Evolutionary conservation across 2,888 invertebrate genomes (phyloP).

Genomic region (Xylota segnis): DNA sequence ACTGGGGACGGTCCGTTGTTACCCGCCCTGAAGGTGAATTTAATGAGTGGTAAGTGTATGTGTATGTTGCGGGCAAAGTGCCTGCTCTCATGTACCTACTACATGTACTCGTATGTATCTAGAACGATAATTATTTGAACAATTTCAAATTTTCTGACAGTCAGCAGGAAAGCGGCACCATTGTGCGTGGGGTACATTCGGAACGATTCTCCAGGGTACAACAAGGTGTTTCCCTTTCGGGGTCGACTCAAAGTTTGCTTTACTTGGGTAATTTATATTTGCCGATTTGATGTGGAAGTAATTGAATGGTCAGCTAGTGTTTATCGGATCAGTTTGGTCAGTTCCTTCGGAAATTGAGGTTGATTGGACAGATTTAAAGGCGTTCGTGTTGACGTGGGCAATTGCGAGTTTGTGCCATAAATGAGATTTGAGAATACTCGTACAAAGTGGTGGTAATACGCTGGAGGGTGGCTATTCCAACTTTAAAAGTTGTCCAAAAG

Average conservation of each 20-base stretch:
- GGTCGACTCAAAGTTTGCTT: conserved; percentile 20
- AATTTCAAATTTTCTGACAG: conserved; percentile 54
- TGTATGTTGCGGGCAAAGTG: conserved; percentile 34
- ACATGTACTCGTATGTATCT: conserved; percentile 7
- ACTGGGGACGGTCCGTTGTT: conserved; percentile 26
- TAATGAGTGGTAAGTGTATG: conserved; percentile 57
- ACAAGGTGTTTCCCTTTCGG: conserved; percentile 43
- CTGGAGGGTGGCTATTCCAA: no score
- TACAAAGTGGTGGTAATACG: no score
- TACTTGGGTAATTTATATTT: conserved; percentile 33
- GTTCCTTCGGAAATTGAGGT: conserved; percentile 7
- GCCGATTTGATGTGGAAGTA: conserved; percentile 51
- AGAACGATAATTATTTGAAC: conserved; percentile 49
- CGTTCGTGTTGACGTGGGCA: not conserved
- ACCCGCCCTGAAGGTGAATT: conserved; percentile 48
- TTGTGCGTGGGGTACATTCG: conserved; percentile 25
- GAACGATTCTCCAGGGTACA: conserved; percentile 24
- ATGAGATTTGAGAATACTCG: no score
- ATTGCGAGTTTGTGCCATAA: not conserved
- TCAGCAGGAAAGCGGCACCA: not conserved
- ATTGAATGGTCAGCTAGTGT: conserved; percentile 56
- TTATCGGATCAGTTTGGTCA: conserved; percentile 40
- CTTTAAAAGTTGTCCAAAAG: no score
- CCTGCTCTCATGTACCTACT: not conserved
- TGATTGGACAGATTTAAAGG: not conserved